Evolutionary conservation across 64 coral and sea anemone genomes (phyloP).

Genomic region (Montipora capricornis): DNA sequence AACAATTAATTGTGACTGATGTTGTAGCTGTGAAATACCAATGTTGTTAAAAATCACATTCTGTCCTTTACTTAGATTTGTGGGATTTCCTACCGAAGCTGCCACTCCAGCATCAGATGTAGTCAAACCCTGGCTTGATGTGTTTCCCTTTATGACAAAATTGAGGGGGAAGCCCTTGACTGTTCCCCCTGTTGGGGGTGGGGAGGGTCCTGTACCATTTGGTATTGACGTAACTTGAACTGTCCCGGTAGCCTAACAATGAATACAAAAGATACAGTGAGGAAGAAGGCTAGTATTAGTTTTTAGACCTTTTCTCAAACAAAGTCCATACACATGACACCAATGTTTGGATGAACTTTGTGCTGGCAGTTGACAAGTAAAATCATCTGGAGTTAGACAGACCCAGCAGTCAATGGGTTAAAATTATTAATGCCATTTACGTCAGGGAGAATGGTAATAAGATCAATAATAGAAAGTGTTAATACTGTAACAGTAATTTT

Average conservation of each 20-base stretch:
- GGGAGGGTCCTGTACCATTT: conserved; percentile 90
- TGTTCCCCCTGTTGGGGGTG: conserved; percentile 64
- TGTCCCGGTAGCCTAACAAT: conserved; percentile 21
- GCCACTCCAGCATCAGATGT: conserved; percentile 34
- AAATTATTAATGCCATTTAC: too few species aligned
- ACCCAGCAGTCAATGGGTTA: too few species aligned
- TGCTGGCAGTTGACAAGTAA: too few species aligned
- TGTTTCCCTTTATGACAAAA: conserved; percentile 93
- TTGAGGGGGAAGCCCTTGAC: conserved; percentile 85
- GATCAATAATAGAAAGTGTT: too few species aligned
- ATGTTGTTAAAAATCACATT: conserved; percentile 92
- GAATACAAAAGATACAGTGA: background rate
- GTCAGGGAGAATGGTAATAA: too few species aligned
- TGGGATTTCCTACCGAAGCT: conserved; percentile 31
- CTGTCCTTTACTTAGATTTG: conserved; percentile 74
- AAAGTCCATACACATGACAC: too few species aligned
- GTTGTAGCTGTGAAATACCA: conserved; percentile 78
- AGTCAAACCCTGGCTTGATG: conserved; percentile 18
- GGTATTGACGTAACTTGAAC: conserved; percentile 46
- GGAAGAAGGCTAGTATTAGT: background rate
- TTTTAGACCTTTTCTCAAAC: too few species aligned
- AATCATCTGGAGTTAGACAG: too few species aligned
- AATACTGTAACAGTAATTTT: too few species aligned
- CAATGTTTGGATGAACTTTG: too few species aligned
- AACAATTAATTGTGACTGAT: conserved; percentile 67